These are phyloP conservation scores for Sardinella longiceps DNA, from an alignment of 2,797 vertebrate genomes.

Conservation along the genomic window DNA sequence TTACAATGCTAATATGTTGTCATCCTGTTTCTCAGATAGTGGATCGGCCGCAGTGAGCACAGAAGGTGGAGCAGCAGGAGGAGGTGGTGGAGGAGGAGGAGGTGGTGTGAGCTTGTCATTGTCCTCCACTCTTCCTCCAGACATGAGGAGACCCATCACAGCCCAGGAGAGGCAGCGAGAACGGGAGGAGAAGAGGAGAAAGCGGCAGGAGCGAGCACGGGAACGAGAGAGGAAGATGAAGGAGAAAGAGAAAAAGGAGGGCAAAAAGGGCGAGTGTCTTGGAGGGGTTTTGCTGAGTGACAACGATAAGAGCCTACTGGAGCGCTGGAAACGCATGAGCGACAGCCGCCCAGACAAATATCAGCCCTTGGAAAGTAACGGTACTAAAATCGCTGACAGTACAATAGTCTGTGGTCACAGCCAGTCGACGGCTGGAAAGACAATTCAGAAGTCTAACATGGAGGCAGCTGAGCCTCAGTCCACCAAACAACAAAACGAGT, in stretches of 20 bases:
- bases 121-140: slow-evolving; percentile 67
- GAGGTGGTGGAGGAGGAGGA: slow-evolving; percentile 47
- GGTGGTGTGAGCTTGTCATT: slow-evolving; percentile 45
- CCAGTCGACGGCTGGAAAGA: slow-evolving; percentile 53
- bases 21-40: slow-evolving; percentile 68
- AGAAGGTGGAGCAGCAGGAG: slow-evolving; percentile 58
- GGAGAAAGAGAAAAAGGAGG: slow-evolving; percentile 85
- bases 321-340: slow-evolving; percentile 91
- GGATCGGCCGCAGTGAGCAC: slow-evolving; percentile 57
- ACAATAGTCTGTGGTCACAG: slow-evolving; percentile 49
- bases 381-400: slow-evolving; percentile 60
- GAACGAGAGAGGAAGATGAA: slow-evolving; percentile 87
- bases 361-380: slow-evolving; percentile 54
- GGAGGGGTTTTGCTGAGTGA: slow-evolving; percentile 87
- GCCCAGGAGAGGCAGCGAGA: slow-evolving; percentile 92
- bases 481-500: slow-evolving; percentile 58
- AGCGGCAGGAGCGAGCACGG: slow-evolving; percentile 85
- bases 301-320: slow-evolving; percentile 88
- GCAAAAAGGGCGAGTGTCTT: slow-evolving; percentile 77
- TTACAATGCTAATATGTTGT: background rate
- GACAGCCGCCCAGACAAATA: slow-evolving; percentile 73
- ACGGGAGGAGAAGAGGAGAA: slow-evolving; percentile 87
- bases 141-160: slow-evolving; percentile 84
- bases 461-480: slow-evolving; percentile 58
- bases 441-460: slow-evolving; percentile 55